Conservation (phyloP, 2,113 vertebrate genomes). For the Actinemys pallida region DNA sequence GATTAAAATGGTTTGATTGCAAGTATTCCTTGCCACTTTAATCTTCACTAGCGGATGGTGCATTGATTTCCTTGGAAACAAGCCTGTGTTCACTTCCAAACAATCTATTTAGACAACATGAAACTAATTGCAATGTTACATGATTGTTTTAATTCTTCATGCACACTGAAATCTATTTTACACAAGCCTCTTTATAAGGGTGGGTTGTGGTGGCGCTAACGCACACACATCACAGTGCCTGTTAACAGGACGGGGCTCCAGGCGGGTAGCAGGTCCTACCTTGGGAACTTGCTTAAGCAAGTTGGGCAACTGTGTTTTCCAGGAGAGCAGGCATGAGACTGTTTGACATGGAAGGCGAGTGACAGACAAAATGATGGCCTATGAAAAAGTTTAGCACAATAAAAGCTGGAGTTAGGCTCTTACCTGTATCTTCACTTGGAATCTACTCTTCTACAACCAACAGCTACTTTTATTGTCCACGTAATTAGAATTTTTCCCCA, state of each 20-base stretch:
- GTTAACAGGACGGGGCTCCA: background rate
- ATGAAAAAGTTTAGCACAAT: fast-evolving
- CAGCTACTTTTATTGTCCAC: background rate
- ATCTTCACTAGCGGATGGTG: slow-evolving; percentile 50
- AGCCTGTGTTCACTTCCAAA: background rate
- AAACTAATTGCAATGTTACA: background rate
- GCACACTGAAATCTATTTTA: background rate
- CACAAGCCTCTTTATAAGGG: background rate
- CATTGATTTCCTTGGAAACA: slow-evolving; percentile 8
- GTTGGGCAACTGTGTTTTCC: background rate
- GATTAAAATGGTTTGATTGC: slow-evolving; percentile 76
- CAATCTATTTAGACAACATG: background rate
- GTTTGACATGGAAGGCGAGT: background rate
- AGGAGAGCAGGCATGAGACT: fast-evolving
- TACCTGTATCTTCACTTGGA: background rate
- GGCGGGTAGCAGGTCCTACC: fast-evolving
- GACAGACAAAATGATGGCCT: background rate
- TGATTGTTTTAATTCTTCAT: background rate
- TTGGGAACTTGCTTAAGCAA: background rate
- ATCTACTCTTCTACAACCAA: background rate
- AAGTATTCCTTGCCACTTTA: slow-evolving; percentile 68
- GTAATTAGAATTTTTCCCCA: background rate
- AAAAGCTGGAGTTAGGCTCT: background rate
- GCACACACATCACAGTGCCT: fast-evolving
- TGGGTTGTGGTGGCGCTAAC: background rate